Percentiles rank a stretch among this genome's conserved stretches.
phyloP scores from a whole-genome alignment of 2,113 vertebrate species.

The Elephantulus edwardii region DNA sequence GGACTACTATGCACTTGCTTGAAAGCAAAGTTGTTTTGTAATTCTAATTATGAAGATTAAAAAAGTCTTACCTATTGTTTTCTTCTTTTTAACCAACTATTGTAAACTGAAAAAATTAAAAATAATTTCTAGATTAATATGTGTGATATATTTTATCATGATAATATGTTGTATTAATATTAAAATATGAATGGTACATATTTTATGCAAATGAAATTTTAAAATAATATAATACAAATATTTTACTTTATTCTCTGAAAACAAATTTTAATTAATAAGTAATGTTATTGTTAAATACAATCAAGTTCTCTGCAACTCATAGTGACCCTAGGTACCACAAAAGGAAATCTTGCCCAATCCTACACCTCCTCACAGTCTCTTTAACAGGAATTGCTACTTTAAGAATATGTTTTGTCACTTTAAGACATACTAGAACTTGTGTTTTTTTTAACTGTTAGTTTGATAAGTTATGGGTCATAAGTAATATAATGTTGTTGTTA shows the following conservation, averaged over 20 bases:
- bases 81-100: neutral
- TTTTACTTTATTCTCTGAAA: slow-evolving; percentile 57
- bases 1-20: no score
- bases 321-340: no score
- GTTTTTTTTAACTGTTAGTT: slow-evolving; percentile 51
- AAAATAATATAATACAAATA: slow-evolving; percentile 24
- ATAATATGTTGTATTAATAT: neutral
- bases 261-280: slow-evolving; percentile 57
- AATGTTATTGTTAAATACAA: no score
- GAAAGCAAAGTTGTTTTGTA: no score
- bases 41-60: slow-evolving; percentile 31
- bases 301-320: no score
- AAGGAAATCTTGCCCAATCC: no score
- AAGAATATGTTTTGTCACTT: slow-evolving; percentile 48
- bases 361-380: no score
- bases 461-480: slow-evolving; percentile 46
- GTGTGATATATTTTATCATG: neutral
- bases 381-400: slow-evolving; percentile 40
- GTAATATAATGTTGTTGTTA: no score
- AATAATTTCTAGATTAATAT: neutral
- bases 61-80: slow-evolving; percentile 23
- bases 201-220: slow-evolving; percentile 43
- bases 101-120: no score
- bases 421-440: slow-evolving; percentile 32
- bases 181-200: neutral